Evolutionary conservation across 2,797 vertebrate species (phyloP).

Genomic region (Lacerta bilineata): DNA sequence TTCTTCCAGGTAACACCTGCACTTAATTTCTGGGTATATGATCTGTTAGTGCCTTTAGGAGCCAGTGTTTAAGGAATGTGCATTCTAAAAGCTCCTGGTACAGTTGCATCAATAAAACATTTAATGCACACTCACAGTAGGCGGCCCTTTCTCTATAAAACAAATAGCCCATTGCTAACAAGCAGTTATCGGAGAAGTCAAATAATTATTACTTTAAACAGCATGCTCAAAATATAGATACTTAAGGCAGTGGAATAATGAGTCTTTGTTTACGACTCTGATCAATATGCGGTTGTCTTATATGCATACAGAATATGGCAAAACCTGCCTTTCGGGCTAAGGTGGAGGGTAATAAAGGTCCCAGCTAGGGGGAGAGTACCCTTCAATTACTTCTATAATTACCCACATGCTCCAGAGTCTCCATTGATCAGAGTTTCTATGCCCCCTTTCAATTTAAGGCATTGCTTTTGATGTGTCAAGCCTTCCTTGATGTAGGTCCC

Average conservation of each 20-base stretch:
- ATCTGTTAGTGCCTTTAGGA: neutral
- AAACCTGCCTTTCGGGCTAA: neutral
- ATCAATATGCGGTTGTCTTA: neutral
- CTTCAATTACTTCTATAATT: neutral
- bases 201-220: constrained; percentile 16
- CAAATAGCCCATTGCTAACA: neutral
- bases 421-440: neutral
- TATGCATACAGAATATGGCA: neutral
- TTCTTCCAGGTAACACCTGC: neutral
- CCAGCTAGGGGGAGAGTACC: neutral
- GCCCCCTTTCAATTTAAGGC: neutral
- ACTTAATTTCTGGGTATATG: neutral
- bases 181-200: constrained; percentile 39
- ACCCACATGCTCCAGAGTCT: neutral
- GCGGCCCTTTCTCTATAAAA: neutral
- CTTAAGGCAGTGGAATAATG: constrained; percentile 13
- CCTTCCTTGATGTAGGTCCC: too few relatives aligned
- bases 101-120: constrained; percentile 16
- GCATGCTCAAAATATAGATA: constrained; percentile 1
- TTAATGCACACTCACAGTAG: constrained; percentile 13
- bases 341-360: neutral
- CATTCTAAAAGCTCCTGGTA: accelerated
- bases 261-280: neutral
- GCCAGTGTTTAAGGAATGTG: neutral
- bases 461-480: neutral